Conservation (phyloP, 2,797 vertebrate genomes). For the Ctenopoma multispine region DNA sequence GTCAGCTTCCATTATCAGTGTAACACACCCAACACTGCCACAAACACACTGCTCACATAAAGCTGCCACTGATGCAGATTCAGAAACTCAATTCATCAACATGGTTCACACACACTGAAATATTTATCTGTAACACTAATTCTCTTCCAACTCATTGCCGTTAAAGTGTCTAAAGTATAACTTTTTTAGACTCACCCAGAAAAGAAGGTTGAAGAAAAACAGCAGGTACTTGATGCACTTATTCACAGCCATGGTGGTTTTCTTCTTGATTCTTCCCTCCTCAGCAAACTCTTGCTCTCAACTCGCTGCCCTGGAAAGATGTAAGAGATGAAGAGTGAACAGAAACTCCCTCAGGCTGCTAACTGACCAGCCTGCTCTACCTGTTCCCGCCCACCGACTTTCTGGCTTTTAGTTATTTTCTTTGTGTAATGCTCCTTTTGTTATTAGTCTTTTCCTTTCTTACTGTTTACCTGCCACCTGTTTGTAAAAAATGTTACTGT, state of each 20-base stretch:
- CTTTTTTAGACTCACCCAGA: conserved; percentile 79
- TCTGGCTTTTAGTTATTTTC: no score
- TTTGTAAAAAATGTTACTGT: no score
- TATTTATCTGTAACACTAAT: no score
- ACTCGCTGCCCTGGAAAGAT: background rate
- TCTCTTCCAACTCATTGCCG: no score
- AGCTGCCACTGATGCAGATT: no score
- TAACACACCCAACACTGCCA: no score
- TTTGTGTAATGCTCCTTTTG: background rate
- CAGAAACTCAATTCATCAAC: background rate
- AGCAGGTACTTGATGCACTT: conserved; percentile 77
- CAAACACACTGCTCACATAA: no score
- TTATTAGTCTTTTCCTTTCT: no score
- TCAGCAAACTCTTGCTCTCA: background rate
- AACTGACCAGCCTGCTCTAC: conserved; percentile 28
- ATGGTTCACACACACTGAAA: no score
- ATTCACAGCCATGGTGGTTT: conserved; percentile 75
- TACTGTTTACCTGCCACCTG: no score
- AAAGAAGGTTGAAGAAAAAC: conserved; percentile 81
- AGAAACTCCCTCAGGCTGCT: conserved; percentile 3
- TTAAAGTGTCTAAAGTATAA: background rate
- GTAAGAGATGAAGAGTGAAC: background rate
- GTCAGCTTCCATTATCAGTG: no score
- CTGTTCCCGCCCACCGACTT: conserved; percentile 15
- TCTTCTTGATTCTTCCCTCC: background rate